Base-by-base conservation (phyloP, 2,113 vertebrate genomes). In the Scartelaos histophorus region DNA sequence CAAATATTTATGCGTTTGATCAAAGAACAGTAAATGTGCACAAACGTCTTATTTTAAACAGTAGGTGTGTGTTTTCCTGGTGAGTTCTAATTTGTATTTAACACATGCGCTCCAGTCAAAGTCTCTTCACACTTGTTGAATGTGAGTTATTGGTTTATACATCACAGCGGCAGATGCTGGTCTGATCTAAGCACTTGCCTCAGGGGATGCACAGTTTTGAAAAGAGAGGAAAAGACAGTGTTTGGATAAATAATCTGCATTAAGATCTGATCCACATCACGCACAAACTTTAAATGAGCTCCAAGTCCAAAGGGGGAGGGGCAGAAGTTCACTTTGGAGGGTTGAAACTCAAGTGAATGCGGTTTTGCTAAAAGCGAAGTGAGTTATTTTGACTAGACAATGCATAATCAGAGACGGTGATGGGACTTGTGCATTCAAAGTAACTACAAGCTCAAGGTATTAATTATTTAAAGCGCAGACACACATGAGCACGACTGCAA, bases 161-260 rank as follows among this genome's bases (percentile, higher is more conserved):
- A 86, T 81, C 35, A 49, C 67, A 54, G 67, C 25, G 0, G 58
- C 73, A 22, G 16, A 64, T 82, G 49, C 70, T 58, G 19, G 51
- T 67, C 65, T 81, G 77, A 80, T 82, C 71, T 81, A 57, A 88
- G 81, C 70, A 24, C 64, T 76, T 62, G 70, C 87, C 86, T 1
- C 9, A 22, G 75, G 81, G 80, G 58, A 82, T 68, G 57, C 64
- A 72, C 77, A 80, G 70, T 45, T 54, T 76, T 73, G 34, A 67
- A 82, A 68, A 71, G 62, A 74, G 62, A 62, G 64, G 47, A 74
- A 38, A 71, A 51, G 67, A 58, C 53, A 72, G 47, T 83, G 84
- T 87, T 88, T 90, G 79, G 90, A 89, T 90, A 88, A 87, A 89
- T 89, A 91, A 91, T 85, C 85, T 73, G 74, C 73, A 90, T 90